phyloP scores from a whole-genome alignment of 2,888 invertebrate genomes.

The Drosophila falleni region DNA sequence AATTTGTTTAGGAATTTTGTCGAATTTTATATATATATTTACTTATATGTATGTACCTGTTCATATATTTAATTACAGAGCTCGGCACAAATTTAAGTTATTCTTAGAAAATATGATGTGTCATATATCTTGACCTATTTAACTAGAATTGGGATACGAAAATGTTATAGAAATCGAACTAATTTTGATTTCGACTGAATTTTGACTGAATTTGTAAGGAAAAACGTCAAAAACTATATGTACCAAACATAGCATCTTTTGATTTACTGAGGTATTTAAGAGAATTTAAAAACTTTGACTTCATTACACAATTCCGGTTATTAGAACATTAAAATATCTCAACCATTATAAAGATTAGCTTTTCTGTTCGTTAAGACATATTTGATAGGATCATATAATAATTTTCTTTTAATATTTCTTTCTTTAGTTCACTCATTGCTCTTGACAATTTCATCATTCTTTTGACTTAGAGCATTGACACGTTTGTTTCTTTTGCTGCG shows the following conservation, averaged over 20 bases:
- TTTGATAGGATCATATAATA: not conserved
- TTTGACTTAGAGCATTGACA: conserved; percentile 6
- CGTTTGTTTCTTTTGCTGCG: conserved; percentile 6
- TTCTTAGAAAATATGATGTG: not conserved
- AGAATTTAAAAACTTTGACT: too few species aligned
- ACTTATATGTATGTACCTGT: not conserved
- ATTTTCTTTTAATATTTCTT: not conserved
- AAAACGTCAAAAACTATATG: too few species aligned
- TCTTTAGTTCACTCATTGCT: not conserved
- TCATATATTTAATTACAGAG: too few species aligned
- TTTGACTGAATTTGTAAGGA: too few species aligned
- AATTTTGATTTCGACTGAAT: too few species aligned
- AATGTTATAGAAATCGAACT: not conserved
- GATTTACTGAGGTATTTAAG: too few species aligned
- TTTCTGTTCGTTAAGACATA: not conserved
- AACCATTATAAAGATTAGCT: not conserved
- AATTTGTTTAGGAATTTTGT: conserved; percentile 10
- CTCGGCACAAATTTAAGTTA: not conserved
- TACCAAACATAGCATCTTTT: too few species aligned
- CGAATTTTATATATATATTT: not conserved
- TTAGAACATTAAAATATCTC: not conserved
- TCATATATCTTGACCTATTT: not conserved
- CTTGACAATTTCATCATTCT: not conserved
- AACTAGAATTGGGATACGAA: not conserved
- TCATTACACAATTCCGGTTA: too few species aligned